Evolutionary conservation across 2,888 invertebrate species (phyloP).

Genomic region (Scrobipalpa costella): DNA sequence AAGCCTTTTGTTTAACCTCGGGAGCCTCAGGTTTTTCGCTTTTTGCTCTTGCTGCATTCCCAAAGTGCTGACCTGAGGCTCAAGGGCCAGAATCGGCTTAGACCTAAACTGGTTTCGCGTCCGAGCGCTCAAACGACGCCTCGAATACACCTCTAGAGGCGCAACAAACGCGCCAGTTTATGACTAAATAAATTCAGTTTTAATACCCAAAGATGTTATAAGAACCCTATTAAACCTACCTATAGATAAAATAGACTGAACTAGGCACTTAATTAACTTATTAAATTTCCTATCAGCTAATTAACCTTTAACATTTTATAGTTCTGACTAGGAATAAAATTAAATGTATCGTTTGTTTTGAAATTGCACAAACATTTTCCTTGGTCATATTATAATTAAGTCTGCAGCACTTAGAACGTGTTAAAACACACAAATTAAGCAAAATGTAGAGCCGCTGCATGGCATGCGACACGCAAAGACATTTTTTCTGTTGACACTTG

Average conservation of each 20-base stretch:
- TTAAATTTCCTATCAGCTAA: neutral
- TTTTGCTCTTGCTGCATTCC: constrained; percentile 75
- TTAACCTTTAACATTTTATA: neutral
- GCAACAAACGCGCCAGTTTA: constrained; percentile 3
- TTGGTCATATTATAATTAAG: neutral
- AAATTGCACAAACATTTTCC: neutral
- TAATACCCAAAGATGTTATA: neutral
- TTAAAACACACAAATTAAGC: constrained; percentile 4
- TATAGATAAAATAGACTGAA: neutral
- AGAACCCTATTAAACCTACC: constrained; percentile 4
- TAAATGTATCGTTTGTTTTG: no score
- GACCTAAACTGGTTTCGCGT: constrained; percentile 63
- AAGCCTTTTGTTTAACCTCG: constrained; percentile 74
- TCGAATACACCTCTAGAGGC: neutral
- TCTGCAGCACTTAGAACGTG: neutral
- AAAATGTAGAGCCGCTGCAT: neutral
- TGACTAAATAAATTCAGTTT: constrained; percentile 13
- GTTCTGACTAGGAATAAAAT: neutral
- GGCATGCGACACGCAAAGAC: neutral
- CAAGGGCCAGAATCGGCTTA: constrained; percentile 48
- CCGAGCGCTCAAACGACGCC: constrained; percentile 14
- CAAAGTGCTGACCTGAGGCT: constrained; percentile 61
- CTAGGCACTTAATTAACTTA: neutral
- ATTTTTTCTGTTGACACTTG: constrained; percentile 13
- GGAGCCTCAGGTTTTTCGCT: constrained; percentile 61